These are phyloP conservation scores for Phoebastria nigripes DNA, from an alignment of 2,797 vertebrate genomes.

Conservation along the genomic window DNA sequence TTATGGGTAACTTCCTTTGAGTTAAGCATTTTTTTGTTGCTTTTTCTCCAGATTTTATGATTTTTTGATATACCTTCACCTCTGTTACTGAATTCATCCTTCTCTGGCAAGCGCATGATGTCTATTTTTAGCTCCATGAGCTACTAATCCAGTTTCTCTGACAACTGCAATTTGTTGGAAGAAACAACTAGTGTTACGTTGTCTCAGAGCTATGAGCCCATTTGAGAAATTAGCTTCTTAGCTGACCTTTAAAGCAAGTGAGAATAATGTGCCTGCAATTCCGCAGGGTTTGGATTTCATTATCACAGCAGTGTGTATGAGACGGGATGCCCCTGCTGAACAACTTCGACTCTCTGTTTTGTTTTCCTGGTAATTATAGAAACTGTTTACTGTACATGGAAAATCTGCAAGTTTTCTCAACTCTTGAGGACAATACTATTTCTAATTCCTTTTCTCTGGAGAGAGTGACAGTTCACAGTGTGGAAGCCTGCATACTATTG, in stretches of 20 bases:
- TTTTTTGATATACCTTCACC: slow-evolving; percentile 14
- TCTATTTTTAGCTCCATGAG: slow-evolving; percentile 24
- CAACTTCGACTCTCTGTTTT: slow-evolving; percentile 1
- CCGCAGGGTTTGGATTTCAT: slow-evolving; percentile 28
- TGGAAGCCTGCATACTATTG: not conserved
- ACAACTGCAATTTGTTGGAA: not conserved
- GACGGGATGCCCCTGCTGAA: not conserved
- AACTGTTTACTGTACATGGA: slow-evolving; percentile 12
- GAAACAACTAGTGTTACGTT: not conserved
- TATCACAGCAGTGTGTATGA: not conserved
- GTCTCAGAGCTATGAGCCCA: not conserved
- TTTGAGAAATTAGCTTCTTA: slow-evolving; percentile 11
- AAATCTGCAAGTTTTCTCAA: slow-evolving; percentile 56
- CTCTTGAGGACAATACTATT: slow-evolving; percentile 33
- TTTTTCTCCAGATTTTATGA: not conserved
- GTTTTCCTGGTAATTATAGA: slow-evolving; percentile 36
- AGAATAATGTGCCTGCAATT: slow-evolving; percentile 1
- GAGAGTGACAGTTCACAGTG: not conserved
- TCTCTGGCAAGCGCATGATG: not conserved
- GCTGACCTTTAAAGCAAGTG: slow-evolving; percentile 45
- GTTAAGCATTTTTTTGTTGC: not conserved
- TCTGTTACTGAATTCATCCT: not conserved
- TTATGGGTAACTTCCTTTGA: not conserved
- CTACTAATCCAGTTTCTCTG: slow-evolving; percentile 34
- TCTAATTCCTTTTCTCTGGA: slow-evolving; percentile 29